Evolutionary conservation across 2,113 vertebrate species (phyloP).

Genomic region (Rutilus rutilus): DNA sequence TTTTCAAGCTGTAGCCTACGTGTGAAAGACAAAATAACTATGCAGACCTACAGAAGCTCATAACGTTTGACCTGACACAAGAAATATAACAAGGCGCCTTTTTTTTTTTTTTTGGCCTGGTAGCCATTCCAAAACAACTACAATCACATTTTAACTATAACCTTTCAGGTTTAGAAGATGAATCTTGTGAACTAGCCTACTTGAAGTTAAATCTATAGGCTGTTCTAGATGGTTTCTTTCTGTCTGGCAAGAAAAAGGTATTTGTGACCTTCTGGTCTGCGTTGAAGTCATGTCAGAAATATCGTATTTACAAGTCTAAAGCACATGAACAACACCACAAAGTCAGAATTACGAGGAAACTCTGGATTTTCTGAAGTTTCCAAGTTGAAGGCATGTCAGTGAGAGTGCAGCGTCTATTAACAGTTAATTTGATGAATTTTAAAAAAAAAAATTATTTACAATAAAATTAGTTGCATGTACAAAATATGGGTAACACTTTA

Average conservation of each 20-base stretch:
- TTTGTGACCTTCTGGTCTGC: background rate
- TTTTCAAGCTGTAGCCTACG: background rate
- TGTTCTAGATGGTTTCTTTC: background rate
- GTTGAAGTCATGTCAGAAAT: background rate
- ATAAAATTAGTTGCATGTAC: background rate
- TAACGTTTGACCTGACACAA: background rate
- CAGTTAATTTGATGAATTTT: background rate
- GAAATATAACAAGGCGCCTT: background rate
- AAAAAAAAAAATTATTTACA: no score
- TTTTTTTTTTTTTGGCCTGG: background rate
- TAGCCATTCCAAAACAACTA: no score
- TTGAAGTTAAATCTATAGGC: background rate
- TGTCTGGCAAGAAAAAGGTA: background rate
- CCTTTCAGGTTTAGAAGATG: background rate
- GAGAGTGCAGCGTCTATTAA: background rate
- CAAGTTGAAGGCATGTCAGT: background rate
- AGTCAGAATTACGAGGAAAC: background rate
- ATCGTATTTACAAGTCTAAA: background rate
- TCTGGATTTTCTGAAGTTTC: background rate
- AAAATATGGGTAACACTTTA: background rate
- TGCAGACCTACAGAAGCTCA: background rate
- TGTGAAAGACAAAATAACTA: background rate
- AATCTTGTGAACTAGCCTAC: background rate
- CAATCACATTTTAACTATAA: background rate
- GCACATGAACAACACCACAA: background rate